phyloP scores from a whole-genome alignment of 1,140 invertebrate species.

The Papilio machaon region DNA sequence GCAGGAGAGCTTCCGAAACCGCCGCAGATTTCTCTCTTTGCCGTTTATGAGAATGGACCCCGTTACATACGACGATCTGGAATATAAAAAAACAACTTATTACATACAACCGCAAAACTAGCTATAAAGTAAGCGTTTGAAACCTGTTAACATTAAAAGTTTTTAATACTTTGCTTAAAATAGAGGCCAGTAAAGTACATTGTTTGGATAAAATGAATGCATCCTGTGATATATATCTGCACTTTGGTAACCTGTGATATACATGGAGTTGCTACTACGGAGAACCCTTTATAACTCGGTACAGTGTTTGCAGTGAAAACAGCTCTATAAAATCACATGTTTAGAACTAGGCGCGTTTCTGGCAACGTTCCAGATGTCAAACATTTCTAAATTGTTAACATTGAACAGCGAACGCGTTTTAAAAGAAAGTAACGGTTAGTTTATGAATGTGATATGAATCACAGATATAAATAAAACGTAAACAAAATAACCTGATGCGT shows the following conservation, averaged over 20 bases:
- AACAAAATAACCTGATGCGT: not conserved
- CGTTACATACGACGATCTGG: conserved; percentile 88
- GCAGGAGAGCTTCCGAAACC: conserved; percentile 95
- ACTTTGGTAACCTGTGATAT: not conserved
- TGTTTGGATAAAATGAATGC: not conserved
- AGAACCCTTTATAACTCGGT: conserved; percentile 38
- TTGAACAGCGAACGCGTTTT: conserved; percentile 31
- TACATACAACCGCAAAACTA: not conserved
- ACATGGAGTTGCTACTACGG: not conserved
- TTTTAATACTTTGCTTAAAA: too few relatives aligned
- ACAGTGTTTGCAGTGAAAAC: not conserved
- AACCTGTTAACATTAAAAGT: too few relatives aligned
- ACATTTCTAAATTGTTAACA: conserved; percentile 43
- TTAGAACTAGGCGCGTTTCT: conserved; percentile 29
- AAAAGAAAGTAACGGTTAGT: not conserved
- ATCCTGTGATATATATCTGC: not conserved
- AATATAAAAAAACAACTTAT: conserved; percentile 48
- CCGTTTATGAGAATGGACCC: conserved; percentile 93
- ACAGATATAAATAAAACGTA: not conserved
- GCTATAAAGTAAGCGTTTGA: not conserved
- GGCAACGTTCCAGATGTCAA: conserved; percentile 44
- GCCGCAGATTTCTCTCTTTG: conserved; percentile 91
- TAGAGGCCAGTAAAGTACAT: not conserved
- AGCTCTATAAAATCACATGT: conserved; percentile 13
- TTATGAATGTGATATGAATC: not conserved